phyloP scores from a whole-genome alignment of 1,140 invertebrate genomes.

The Tetraneura akinire region DNA sequence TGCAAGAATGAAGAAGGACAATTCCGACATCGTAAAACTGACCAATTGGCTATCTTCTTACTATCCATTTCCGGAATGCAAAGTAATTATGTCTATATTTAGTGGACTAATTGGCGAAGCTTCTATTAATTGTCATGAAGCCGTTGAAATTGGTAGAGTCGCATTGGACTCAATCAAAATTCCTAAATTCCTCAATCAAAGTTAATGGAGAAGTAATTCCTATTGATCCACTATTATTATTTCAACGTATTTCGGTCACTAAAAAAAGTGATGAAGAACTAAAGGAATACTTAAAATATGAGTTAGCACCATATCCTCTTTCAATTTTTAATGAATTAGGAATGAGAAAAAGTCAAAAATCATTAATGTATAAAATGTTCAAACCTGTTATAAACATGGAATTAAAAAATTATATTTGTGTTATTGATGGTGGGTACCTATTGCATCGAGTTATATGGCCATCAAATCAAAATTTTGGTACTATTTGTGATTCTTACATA shows the following conservation, averaged over 20 bases:
- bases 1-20: slow-evolving; percentile 58
- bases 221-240: slow-evolving; percentile 12
- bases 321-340: slow-evolving; percentile 58
- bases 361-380: slow-evolving; percentile 57
- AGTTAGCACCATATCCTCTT: slow-evolving; percentile 58
- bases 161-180: slow-evolving; percentile 56
- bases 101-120: slow-evolving; percentile 55
- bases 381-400: neutral
- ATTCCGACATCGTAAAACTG: slow-evolving; percentile 57
- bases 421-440: slow-evolving; percentile 54
- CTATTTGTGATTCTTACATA: neutral
- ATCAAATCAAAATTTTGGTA: slow-evolving; percentile 44
- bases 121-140: slow-evolving; percentile 59
- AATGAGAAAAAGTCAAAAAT: slow-evolving; percentile 60
- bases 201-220: neutral
- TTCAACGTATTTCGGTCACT: neutral
- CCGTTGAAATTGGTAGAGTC: slow-evolving; percentile 57
- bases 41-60: slow-evolving; percentile 57
- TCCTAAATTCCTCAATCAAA: neutral
- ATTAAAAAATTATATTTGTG: neutral
- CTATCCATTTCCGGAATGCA: slow-evolving; percentile 57
- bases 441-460: slow-evolving; percentile 54
- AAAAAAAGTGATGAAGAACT: slow-evolving; percentile 50
- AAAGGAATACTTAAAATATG: slow-evolving; percentile 58
- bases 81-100: slow-evolving; percentile 57